phyloP scores from a whole-genome alignment of 2,888 invertebrate genomes.

The Polymixis lichenea region DNA sequence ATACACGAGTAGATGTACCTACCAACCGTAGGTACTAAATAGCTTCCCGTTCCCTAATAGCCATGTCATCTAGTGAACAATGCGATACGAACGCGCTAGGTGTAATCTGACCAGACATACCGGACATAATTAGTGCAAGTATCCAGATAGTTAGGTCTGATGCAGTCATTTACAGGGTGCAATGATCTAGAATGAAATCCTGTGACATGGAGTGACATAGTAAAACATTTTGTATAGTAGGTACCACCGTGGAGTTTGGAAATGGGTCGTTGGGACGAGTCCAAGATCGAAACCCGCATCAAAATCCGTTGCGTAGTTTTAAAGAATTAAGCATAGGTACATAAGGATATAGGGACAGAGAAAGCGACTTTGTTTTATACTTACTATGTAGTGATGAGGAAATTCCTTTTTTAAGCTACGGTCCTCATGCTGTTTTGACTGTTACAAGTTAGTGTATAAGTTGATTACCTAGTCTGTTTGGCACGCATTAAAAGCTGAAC shows the following conservation, averaged over 20 bases:
- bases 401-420: constrained; percentile 46
- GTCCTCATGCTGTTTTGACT: background rate
- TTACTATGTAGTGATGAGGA: no score
- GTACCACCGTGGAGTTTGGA: no score
- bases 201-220: no score
- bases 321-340: no score
- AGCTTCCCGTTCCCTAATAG: constrained; percentile 15
- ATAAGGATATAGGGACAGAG: no score
- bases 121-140: constrained; percentile 45
- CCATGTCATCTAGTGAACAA: constrained; percentile 22
- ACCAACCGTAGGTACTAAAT: background rate
- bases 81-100: constrained; percentile 6
- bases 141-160: constrained; percentile 17
- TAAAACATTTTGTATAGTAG: no score
- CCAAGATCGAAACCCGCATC: no score
- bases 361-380: no score
- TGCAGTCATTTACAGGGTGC: background rate
- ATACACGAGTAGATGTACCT: background rate
- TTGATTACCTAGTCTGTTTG: background rate
- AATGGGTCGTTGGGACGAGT: no score
- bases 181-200: background rate
- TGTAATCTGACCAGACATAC: constrained; percentile 36
- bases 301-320: no score
- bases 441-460: background rate
- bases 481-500: background rate